These are phyloP conservation scores for Petrophora chlorosata DNA, from an alignment of 2,888 invertebrate genomes.

Conservation along the genomic window DNA sequence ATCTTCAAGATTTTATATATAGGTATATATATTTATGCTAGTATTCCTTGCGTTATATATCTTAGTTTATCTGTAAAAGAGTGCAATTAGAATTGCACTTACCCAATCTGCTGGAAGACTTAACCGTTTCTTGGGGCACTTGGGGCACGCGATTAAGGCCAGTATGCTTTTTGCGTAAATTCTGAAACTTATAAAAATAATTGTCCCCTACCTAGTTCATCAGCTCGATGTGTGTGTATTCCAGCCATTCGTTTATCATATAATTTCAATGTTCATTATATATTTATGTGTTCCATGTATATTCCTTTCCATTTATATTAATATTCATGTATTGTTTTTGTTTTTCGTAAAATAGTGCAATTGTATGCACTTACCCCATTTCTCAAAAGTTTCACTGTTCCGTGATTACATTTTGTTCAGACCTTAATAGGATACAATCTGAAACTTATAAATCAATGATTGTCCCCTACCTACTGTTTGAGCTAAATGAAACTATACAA, in stretches of 20 bases:
- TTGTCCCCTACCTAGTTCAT: neutral
- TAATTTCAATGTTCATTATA: no score
- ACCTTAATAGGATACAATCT: neutral
- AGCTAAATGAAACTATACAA: neutral
- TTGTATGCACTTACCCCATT: slow-evolving; percentile 11
- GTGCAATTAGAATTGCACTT: slow-evolving; percentile 10
- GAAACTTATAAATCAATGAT: slow-evolving; percentile 8
- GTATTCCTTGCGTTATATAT: no score
- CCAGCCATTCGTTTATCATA: no score
- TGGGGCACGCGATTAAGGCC: neutral
- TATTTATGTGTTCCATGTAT: no score
- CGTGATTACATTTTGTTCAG: neutral
- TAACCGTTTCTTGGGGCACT: neutral
- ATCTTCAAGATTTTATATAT: no score
- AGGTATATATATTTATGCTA: no score
- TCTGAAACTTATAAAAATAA: slow-evolving; percentile 5
- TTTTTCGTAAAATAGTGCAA: no score
- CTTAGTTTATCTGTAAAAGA: neutral
- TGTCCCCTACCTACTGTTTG: slow-evolving; percentile 3
- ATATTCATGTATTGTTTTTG: no score
- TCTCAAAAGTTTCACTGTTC: neutral
- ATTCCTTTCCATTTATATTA: no score
- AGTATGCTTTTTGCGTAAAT: neutral
- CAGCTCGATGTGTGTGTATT: no score
- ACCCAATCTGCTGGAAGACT: neutral